Evolutionary conservation across 2,113 vertebrate genomes (phyloP), one percentile per base, ranked within the genome.

Genomic region (Desmodus rotundus): DNA sequence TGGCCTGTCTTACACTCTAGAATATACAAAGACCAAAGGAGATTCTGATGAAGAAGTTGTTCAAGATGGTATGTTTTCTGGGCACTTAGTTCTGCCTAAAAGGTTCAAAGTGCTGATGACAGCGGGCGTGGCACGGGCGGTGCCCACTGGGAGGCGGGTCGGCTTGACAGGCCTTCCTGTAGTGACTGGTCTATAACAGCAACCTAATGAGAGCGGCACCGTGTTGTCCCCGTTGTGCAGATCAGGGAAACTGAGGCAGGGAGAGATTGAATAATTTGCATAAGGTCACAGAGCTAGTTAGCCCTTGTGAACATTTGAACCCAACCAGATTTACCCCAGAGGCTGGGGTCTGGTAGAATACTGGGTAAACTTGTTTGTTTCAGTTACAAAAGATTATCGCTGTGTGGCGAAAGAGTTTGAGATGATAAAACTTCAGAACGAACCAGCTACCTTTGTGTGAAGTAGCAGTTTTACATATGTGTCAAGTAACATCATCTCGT

Each of bases 31-130:
- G 96, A 98, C 99, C 0, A 99, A 98, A 97, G 99, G 99, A 94
- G 98, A 99, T 84, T 99, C 99, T 65, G 99, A 99, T 90, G 99
- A 99, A 98, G 99, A 99, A 97, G 99, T 99, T 58, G 65, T 99
- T 92, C 99, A 99, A 97, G 99, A 99, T 94, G 99, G 99, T 99
- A 82, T 28, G 7, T 67, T 74, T 87, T 85, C 52, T 36, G 67
- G 72, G 6, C 14, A 19, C 83, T 56, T 89, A 58, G 33, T 85
- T 87, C 45, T 81, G 5, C 22, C 17, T n/a, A 31, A 67, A 81
- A 38, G 17, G 4, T 47, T 68, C 43, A 52, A 36, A n/a, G 77
- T 76, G 12, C 3, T 50, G 43, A 11, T 38, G n/a, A 22, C 5
- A 31, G 24, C 38, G 17, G 61, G 33, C 38, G 17, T 31, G 10